phyloP scores from a whole-genome alignment of 1,140 invertebrate genomes.

The Drosophila nikananu region DNA sequence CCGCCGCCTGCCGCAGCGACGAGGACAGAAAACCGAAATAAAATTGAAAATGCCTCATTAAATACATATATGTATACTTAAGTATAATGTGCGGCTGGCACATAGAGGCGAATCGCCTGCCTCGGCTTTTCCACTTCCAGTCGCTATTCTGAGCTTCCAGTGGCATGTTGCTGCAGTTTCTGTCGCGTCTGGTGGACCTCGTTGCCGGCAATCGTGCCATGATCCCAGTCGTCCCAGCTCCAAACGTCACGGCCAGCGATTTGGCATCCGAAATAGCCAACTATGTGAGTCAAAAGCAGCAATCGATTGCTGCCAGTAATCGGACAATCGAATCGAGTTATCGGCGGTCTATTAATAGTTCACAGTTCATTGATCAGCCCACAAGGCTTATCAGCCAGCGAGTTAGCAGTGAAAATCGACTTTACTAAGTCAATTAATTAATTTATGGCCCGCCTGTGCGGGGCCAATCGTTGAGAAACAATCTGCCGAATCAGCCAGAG shows the following conservation, averaged over 20 bases:
- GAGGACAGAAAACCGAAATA: conserved; percentile 41
- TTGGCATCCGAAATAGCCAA: conserved; percentile 76
- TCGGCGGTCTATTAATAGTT: conserved; percentile 45
- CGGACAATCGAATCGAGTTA: conserved; percentile 17
- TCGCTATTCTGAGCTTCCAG: conserved; percentile 66
- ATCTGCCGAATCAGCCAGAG: conserved; percentile 55
- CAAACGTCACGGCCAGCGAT: conserved; percentile 19
- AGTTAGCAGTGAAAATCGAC: conserved; percentile 53
- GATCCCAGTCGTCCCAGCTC: conserved; percentile 21
- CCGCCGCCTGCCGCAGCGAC: conserved; percentile 45
- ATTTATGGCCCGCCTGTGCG: conserved; percentile 66
- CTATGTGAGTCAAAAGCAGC: conserved; percentile 61
- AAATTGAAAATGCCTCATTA: conserved; percentile 58
- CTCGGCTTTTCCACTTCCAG: conserved; percentile 47
- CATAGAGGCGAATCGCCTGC: conserved; percentile 18
- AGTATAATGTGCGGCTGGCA: neutral
- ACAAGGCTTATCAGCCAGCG: conserved; percentile 32
- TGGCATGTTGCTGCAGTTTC: conserved; percentile 71
- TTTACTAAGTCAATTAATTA: conserved; percentile 80
- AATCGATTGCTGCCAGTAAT: neutral
- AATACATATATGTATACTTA: conserved; percentile 11
- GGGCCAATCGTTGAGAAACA: conserved; percentile 64
- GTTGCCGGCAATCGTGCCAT: conserved; percentile 59
- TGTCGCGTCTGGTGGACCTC: conserved; percentile 53
- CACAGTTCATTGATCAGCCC: conserved; percentile 43